These are phyloP conservation scores for Cephonodes hylas DNA, from an alignment of 2,888 invertebrate species.

Conservation along the genomic window DNA sequence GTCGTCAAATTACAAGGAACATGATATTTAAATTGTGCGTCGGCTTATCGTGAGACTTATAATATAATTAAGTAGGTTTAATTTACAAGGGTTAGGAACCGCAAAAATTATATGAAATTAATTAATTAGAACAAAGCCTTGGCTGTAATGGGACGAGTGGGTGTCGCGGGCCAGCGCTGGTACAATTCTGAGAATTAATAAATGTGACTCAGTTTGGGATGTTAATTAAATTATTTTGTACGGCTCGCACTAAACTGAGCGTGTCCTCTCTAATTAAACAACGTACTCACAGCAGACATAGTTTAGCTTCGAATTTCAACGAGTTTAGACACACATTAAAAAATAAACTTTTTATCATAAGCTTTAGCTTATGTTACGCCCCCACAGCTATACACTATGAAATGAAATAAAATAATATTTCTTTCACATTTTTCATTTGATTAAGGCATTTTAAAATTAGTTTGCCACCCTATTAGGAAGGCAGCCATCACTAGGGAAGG, in stretches of 20 bases:
- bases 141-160: not conserved
- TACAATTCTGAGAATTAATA: not conserved
- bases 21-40: not conserved
- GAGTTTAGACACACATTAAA: no score
- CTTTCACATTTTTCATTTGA: no score
- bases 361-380: no score
- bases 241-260: no score
- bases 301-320: no score
- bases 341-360: no score
- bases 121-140: slow-evolving; percentile 3
- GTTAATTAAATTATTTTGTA: slow-evolving; percentile 3
- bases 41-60: not conserved
- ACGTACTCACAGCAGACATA: not conserved
- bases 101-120: not conserved
- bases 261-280: not conserved
- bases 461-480: no score
- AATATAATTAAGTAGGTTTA: not conserved
- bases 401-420: no score
- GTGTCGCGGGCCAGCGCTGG: not conserved
- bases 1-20: no score
- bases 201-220: not conserved
- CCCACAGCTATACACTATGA: no score
- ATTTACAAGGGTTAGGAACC: not conserved
- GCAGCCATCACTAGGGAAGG: no score
- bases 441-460: no score